Base-by-base conservation (phyloP, 2,888 invertebrate genomes). In the Limnephilus lunatus region DNA sequence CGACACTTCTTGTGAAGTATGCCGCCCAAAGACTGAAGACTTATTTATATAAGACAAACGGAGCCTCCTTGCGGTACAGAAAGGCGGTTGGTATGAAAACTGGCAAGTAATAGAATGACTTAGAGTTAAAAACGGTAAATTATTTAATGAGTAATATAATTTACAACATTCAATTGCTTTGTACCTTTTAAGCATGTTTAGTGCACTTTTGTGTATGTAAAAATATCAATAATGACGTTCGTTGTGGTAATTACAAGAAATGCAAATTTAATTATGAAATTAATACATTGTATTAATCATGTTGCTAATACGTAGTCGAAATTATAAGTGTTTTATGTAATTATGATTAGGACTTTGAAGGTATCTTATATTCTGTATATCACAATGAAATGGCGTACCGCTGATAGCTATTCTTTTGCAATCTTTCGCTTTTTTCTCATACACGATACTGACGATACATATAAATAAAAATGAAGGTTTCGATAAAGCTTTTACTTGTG, bases 1-100 rank as follows among this genome's bases (percentile, higher is more conserved):
- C 30, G 90, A 91, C 92, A 90, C 83, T 15, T 87, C 53, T 90
- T 91, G 48, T 68, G 68, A 68, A 91, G 31, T 31, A 85, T 39
- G 39, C 90, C 90, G 90, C 90, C 90, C 85, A 68, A 32, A 39
- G 85, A 19, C 85, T 39, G 35, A 25, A 88, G 30, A 32, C 35
- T 86, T 86, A 44, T 44, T 86, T 86, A 86, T 30, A 35, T 30
- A 44, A 86, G 85, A 86, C 48, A 39, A 86, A 86, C 86, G 86
- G 86, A 86, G 44, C 39, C 86, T 83, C 83, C 35, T 83, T 35
- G 44, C n/a, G 86, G 19, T 30, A 30, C 68, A 68, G 25, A 25
- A 68, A 68, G 25, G 68, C 2, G 68, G 68, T 9, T n/a, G 25
- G 68, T 11, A 68, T n/a, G 25, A 68, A n/a, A n/a, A 68, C 68